Conservation (phyloP, 2,113 vertebrate genomes). For the Catharus minimus region DNA sequence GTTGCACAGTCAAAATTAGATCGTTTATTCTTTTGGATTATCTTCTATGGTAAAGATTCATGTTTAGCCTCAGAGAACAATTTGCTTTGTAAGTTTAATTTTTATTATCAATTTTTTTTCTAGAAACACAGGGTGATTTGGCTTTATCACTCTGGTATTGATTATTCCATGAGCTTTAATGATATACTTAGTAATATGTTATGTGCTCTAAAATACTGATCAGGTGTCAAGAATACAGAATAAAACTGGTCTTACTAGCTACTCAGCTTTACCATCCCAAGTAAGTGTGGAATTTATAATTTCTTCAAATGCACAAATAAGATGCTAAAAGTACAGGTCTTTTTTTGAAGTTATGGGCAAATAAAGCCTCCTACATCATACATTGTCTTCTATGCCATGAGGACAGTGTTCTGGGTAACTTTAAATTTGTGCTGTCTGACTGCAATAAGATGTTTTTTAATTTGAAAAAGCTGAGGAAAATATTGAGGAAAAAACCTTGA, state of each 20-base stretch:
- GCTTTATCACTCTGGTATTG: background rate
- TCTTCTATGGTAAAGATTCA: accelerated
- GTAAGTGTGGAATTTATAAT: background rate
- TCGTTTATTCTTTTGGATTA: background rate
- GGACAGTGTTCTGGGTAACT: background rate
- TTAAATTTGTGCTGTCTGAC: background rate
- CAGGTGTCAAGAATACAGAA: background rate
- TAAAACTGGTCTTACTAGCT: background rate
- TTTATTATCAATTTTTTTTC: background rate
- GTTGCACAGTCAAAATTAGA: accelerated
- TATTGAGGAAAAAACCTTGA: background rate
- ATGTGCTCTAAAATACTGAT: background rate
- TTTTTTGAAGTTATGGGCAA: background rate
- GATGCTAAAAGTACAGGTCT: accelerated
- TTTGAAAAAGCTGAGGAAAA: background rate
- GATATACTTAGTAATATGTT: background rate
- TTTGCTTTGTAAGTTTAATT: background rate
- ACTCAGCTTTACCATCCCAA: background rate
- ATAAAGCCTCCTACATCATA: background rate
- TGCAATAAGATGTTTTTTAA: background rate
- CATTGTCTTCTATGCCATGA: background rate
- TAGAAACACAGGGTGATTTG: background rate
- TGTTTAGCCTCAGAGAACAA: background rate
- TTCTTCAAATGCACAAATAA: background rate
- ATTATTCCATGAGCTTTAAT: background rate